Conservation (phyloP, 2,888 invertebrate species). For the Lysandra coridon region DNA sequence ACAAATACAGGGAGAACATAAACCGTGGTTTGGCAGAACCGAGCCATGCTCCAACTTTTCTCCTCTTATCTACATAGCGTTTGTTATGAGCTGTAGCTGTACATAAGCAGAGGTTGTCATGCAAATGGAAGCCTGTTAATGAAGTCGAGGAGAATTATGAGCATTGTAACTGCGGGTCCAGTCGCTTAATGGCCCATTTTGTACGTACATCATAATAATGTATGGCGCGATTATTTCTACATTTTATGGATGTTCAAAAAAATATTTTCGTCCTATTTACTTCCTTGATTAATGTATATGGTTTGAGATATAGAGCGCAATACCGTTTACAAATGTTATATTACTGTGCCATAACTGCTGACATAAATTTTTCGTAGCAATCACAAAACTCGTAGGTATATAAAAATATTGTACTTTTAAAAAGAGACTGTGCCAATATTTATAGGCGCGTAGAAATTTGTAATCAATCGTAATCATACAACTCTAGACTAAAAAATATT, state of each 20-base stretch:
- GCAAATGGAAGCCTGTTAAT: slow-evolving; percentile 80
- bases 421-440: neutral
- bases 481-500: neutral
- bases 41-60: slow-evolving; percentile 56
- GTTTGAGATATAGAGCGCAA: neutral
- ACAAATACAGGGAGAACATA: slow-evolving; percentile 32
- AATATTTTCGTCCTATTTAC: slow-evolving; percentile 18
- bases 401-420: neutral
- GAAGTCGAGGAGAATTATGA: slow-evolving; percentile 79
- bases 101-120: slow-evolving; percentile 65
- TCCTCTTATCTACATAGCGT: slow-evolving; percentile 52
- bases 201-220: slow-evolving; percentile 75
- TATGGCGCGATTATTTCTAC: slow-evolving; percentile 65
- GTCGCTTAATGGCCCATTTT: slow-evolving; percentile 74
- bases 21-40: slow-evolving; percentile 47
- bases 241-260: slow-evolving; percentile 49
- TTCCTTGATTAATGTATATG: slow-evolving; percentile 3
- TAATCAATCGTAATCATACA: neutral
- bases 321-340: neutral
- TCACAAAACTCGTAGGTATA: neutral
- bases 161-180: slow-evolving; percentile 74
- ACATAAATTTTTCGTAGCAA: neutral
- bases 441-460: no score
- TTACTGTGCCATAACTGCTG: neutral
- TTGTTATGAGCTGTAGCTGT: slow-evolving; percentile 61